phyloP scores from a whole-genome alignment of 2,113 vertebrate species.

The Gasterosteus nipponicus region DNA sequence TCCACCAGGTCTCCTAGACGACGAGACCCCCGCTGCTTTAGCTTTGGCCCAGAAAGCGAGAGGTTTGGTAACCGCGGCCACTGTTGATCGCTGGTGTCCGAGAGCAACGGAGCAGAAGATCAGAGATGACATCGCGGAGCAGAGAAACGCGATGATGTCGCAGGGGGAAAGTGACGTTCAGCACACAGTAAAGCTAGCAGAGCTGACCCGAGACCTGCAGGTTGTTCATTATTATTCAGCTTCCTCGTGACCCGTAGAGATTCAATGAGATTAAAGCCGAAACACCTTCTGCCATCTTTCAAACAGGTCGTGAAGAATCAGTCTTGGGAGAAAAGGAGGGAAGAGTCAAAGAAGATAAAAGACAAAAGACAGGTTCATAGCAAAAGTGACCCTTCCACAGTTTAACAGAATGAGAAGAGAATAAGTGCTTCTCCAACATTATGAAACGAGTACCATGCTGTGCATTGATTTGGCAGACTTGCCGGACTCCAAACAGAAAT shows the following conservation, averaged over 20 bases:
- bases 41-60: constrained; percentile 66
- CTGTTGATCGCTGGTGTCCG: constrained; percentile 76
- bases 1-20: constrained; percentile 51
- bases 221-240: constrained; percentile 55
- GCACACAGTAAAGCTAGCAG: constrained; percentile 67
- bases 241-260: not conserved
- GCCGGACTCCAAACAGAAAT: constrained; percentile 2
- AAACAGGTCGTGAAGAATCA: constrained; percentile 78
- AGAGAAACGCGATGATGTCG: constrained; percentile 74
- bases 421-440: not conserved
- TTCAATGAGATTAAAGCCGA: constrained; percentile 3
- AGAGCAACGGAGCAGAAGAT: constrained; percentile 45
- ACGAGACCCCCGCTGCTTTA: constrained; percentile 63
- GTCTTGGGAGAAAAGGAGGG: constrained; percentile 74
- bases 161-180: constrained; percentile 39
- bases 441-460: not conserved
- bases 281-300: not conserved
- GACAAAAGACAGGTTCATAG: constrained; percentile 52
- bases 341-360: constrained; percentile 56
- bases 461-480: constrained; percentile 33
- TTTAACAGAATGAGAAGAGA: not conserved
- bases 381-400: not conserved
- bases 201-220: constrained; percentile 82
- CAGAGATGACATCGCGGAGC: constrained; percentile 65
- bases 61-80: constrained; percentile 68